A percentile compares a stretch with the other conserved stretches of the same genome.
Evolutionary conservation across 2,797 vertebrate species (phyloP).

Genomic region (Taenioides sp.): DNA sequence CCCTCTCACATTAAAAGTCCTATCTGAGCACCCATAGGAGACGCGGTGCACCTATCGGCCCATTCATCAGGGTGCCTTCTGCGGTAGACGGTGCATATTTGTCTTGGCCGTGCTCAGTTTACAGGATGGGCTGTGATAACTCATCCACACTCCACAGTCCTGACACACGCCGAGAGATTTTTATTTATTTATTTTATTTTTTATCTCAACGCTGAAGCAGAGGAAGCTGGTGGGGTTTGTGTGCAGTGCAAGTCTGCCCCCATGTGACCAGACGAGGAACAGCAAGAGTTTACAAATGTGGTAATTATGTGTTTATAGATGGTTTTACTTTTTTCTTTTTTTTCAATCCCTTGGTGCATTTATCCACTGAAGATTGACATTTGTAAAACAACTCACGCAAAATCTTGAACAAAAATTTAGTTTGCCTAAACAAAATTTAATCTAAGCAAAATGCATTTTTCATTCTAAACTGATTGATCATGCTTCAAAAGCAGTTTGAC

Average conservation of each 20-base stretch:
- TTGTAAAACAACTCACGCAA: too few species aligned
- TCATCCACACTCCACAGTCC: constrained; percentile 47
- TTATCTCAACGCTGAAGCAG: constrained; percentile 20
- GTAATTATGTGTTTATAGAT: too few species aligned
- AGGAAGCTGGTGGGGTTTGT: background rate
- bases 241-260: constrained; percentile 63
- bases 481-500: too few species aligned
- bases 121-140: constrained; percentile 56
- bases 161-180: constrained; percentile 44
- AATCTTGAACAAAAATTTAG: too few species aligned
- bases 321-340: too few species aligned
- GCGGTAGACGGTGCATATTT: constrained; percentile 44
- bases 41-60: constrained; percentile 42
- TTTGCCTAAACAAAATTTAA: too few species aligned
- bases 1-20: constrained; percentile 46
- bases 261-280: constrained; percentile 37
- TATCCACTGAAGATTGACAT: too few species aligned
- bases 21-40: constrained; percentile 36
- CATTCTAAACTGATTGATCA: too few species aligned
- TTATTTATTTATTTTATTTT: constrained; percentile 23
- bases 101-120: constrained; percentile 50
- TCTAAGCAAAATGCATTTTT: too few species aligned
- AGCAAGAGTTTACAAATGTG: too few species aligned
- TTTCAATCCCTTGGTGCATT: too few species aligned
- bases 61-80: constrained; percentile 53